Percentiles rank a stretch among this genome's conserved stretches.
Conservation (phyloP, 2,888 invertebrate genomes). For the Phaonia tiefii region DNA sequence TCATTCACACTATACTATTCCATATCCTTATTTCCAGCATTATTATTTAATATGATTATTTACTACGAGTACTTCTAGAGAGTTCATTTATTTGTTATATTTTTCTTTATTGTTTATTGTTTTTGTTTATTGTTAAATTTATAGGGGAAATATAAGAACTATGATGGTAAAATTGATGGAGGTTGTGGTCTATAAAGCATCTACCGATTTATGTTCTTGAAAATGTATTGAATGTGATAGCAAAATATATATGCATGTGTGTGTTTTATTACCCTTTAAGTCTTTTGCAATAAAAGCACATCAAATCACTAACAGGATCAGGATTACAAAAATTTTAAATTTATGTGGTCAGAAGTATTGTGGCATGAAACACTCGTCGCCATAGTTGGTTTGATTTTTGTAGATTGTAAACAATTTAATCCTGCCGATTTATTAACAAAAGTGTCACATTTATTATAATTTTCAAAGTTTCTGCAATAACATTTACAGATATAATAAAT, state of each 20-base stretch:
- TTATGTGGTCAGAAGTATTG: background rate
- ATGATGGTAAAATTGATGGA: too few relatives aligned
- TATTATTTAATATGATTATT: constrained; percentile 48
- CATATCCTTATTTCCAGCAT: constrained; percentile 4
- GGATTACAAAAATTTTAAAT: too few relatives aligned
- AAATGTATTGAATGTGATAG: constrained; percentile 46
- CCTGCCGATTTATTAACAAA: too few relatives aligned
- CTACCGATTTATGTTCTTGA: constrained; percentile 53
- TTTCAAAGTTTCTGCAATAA: background rate
- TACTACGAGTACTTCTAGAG: too few relatives aligned
- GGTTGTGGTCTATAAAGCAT: too few relatives aligned
- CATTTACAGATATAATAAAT: background rate
- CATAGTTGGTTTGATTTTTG: background rate
- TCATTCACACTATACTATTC: background rate
- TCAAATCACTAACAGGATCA: too few relatives aligned
- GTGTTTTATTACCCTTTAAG: constrained; percentile 47
- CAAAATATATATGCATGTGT: constrained; percentile 54
- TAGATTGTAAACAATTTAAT: background rate
- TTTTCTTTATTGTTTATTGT: constrained; percentile 4
- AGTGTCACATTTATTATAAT: background rate
- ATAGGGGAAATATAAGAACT: too few relatives aligned
- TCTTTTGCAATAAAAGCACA: constrained; percentile 6
- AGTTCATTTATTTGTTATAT: too few relatives aligned
- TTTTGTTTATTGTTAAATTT: too few relatives aligned
- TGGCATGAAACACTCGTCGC: background rate